A percentile compares a stretch with the other conserved stretches of the same genome.
phyloP scores from a whole-genome alignment of 2,113 vertebrate genomes.

The Benitochromis conjunctus region DNA sequence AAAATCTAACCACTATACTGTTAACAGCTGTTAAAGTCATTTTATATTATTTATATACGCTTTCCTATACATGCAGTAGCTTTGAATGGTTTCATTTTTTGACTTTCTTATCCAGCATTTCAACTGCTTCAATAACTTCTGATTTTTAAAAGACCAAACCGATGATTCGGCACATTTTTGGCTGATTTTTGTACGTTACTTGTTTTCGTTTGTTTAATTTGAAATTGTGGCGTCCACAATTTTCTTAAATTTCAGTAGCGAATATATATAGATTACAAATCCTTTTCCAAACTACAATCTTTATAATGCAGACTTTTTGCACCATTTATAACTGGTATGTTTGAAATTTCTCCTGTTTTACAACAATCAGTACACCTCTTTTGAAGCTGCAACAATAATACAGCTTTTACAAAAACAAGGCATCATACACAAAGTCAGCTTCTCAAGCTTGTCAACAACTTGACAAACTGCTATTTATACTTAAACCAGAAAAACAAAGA shows the following conservation, averaged over 20 bases:
- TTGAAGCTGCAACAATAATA: background rate
- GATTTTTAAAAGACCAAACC: background rate
- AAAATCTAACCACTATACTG: background rate
- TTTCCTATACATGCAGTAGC: background rate
- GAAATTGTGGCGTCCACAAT: too few species aligned
- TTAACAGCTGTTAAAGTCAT: background rate
- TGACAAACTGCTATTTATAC: background rate
- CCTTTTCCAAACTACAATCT: background rate
- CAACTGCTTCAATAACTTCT: background rate
- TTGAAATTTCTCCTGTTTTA: background rate
- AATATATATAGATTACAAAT: background rate
- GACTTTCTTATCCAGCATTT: conserved; percentile 31
- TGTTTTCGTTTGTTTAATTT: background rate
- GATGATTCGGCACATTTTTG: background rate
- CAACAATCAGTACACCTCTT: background rate
- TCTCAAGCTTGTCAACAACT: background rate
- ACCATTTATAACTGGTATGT: background rate
- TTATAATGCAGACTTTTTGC: background rate
- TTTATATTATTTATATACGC: background rate
- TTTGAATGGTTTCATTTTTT: background rate
- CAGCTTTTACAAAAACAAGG: background rate
- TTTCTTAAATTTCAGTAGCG: background rate
- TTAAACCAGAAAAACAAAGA: background rate
- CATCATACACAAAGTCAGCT: background rate
- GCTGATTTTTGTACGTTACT: background rate